Conservation (phyloP, 1,140 invertebrate species). For the Macrosteles quadrilineatus region DNA sequence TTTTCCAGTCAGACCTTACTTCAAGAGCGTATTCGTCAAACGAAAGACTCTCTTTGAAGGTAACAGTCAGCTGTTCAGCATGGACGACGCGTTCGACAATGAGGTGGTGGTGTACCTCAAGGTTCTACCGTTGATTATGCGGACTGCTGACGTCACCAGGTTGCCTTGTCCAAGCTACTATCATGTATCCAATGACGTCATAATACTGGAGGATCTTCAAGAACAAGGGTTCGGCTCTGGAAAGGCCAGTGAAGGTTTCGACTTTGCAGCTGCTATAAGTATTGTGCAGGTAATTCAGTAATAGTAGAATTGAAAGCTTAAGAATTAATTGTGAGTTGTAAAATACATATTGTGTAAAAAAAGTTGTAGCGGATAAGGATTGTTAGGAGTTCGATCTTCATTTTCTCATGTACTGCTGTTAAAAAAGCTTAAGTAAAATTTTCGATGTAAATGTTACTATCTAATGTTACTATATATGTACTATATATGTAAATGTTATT, state of each 20-base stretch:
- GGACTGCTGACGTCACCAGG: not conserved
- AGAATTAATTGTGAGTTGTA: no score
- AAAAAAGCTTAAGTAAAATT: no score
- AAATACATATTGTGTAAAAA: no score
- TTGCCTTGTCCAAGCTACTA: not conserved
- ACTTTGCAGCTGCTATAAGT: not conserved
- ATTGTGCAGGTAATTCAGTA: not conserved
- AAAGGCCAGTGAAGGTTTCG: not conserved
- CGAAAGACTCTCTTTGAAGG: not conserved
- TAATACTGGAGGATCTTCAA: not conserved
- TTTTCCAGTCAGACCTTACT: not conserved
- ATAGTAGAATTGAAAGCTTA: no score
- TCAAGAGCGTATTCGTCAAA: not conserved
- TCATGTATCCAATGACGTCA: not conserved
- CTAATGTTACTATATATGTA: no score
- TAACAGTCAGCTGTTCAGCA: not conserved
- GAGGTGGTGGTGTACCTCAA: not conserved
- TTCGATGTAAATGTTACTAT: no score
- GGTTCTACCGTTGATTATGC: not conserved
- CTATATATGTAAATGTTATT: no score
- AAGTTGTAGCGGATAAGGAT: no score
- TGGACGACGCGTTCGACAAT: conserved; percentile 6
- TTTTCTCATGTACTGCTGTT: no score
- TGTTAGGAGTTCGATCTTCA: no score
- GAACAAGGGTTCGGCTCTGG: not conserved